Evolutionary conservation across 2,888 invertebrate species (phyloP).

Genomic region (Harpagoxenus sublaevis): DNA sequence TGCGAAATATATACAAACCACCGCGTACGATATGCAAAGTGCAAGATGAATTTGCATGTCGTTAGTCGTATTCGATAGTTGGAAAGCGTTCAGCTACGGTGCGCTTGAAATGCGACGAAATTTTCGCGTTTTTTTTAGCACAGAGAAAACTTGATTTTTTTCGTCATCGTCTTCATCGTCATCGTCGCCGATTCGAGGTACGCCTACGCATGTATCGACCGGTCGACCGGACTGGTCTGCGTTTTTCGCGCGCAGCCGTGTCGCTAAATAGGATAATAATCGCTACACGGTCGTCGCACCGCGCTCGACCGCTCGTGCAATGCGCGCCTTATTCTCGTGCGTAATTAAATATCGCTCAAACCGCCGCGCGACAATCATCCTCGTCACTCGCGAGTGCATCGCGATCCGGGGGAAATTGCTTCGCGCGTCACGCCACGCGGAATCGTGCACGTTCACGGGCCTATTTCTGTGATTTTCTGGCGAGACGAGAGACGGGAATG

Average conservation of each 20-base stretch:
- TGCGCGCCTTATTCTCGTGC: background rate
- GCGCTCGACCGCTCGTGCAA: background rate
- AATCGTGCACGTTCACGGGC: background rate
- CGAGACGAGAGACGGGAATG: background rate
- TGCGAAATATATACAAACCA: background rate
- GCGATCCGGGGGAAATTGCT: conserved; percentile 42
- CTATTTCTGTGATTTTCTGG: conserved; percentile 30
- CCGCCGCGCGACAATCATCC: conserved; percentile 37
- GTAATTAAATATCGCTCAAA: conserved; percentile 53
- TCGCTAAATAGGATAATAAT: conserved; percentile 61
- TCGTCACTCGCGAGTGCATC: conserved; percentile 38
- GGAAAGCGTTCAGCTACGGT: background rate
- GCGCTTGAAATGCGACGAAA: background rate
- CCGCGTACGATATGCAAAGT: background rate
- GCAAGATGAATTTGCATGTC: conserved; percentile 3
- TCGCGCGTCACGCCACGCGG: conserved; percentile 4
- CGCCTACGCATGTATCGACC: conserved; percentile 5
- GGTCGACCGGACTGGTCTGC: background rate
- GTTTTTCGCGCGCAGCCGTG: conserved; percentile 6
- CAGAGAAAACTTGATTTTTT: background rate
- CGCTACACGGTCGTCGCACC: conserved; percentile 49
- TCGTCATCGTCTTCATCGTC: background rate
- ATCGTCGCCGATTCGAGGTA: background rate
- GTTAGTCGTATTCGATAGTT: conserved; percentile 5
- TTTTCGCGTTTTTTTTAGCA: background rate